Conservation (phyloP, 2,888 invertebrate genomes). For the Amiota mariae region DNA sequence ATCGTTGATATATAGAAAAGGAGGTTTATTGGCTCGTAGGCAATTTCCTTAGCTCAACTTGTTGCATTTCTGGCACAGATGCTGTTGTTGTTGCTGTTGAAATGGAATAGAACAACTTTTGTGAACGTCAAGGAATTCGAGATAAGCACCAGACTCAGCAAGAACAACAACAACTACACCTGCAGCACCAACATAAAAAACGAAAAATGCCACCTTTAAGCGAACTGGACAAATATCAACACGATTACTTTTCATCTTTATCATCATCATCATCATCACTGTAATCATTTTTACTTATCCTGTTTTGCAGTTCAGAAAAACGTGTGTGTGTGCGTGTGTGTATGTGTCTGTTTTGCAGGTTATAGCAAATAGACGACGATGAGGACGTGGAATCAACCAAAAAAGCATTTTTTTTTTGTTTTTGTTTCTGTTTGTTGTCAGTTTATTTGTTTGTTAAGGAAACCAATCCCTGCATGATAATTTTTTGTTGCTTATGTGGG, state of each 20-base stretch:
- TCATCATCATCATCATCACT: too few species aligned
- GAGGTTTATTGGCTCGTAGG: background rate
- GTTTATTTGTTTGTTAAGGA: constrained; percentile 26
- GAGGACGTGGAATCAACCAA: too few species aligned
- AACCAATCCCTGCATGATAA: constrained; percentile 13
- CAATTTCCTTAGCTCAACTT: too few species aligned
- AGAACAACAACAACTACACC: constrained; percentile 2
- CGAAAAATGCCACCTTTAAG: background rate
- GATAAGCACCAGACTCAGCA: constrained; percentile 13
- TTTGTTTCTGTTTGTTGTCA: constrained; percentile 45
- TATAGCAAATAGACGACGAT: too few species aligned
- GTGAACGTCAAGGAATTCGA: constrained; percentile 16
- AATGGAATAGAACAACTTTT: background rate
- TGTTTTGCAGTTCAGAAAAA: constrained; percentile 16
- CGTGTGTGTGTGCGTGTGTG: constrained; percentile 37
- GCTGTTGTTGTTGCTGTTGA: background rate
- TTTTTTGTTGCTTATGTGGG: background rate
- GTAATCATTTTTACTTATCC: background rate
- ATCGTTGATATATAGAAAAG: background rate
- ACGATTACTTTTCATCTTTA: too few species aligned
- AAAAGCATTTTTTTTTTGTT: constrained; percentile 2
- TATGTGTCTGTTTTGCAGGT: constrained; percentile 29
- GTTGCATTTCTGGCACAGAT: background rate
- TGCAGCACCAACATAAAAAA: background rate
- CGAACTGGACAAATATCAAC: too few species aligned